A percentile compares a stretch with the other conserved stretches of the same genome.
These are phyloP conservation scores for Scaptomyza caliginosa DNA, from an alignment of 2,888 invertebrate genomes.

Conservation along the genomic window DNA sequence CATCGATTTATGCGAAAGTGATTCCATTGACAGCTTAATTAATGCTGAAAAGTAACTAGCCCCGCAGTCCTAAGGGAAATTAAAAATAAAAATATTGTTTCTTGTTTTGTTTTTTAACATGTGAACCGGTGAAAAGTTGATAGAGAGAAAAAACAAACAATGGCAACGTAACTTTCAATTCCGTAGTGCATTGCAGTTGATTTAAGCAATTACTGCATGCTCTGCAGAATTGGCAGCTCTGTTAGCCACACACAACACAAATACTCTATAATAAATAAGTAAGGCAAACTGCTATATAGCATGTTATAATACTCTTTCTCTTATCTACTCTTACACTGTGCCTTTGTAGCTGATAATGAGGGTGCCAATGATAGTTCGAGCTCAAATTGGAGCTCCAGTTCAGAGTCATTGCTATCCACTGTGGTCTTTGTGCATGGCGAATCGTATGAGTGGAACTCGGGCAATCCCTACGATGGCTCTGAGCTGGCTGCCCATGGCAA, in stretches of 20 bases:
- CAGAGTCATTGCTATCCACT: conserved; percentile 87
- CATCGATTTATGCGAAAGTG: conserved; percentile 12
- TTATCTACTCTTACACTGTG: not conserved
- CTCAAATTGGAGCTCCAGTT: not conserved
- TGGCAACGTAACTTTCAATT: conserved; percentile 88
- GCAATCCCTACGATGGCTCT: conserved; percentile 98
- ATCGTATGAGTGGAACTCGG: conserved; percentile 98
- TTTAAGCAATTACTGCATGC: conserved; percentile 92
- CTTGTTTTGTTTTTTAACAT: not conserved
- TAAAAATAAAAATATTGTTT: not conserved
- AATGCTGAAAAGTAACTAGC: conserved; percentile 6
- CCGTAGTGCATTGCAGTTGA: conserved; percentile 98
- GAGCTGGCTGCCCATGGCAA: conserved; percentile 96
- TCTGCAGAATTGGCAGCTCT: conserved; percentile 95
- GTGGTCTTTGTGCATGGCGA: conserved; percentile 97
- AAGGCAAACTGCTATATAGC: not conserved
- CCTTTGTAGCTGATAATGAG: conserved; percentile 22
- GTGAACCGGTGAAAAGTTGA: not conserved
- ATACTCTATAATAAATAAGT: not conserved
- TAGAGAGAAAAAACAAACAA: not conserved
- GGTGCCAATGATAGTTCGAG: conserved; percentile 11
- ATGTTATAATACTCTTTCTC: not conserved
- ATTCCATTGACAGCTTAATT: conserved; percentile 33
- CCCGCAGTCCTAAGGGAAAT: conserved; percentile 1
- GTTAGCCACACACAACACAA: conserved; percentile 61